Percentiles rank a stretch among this genome's conserved stretches.
phyloP scores from a whole-genome alignment of 2,888 invertebrate genomes.

The Amiota mariae region DNA sequence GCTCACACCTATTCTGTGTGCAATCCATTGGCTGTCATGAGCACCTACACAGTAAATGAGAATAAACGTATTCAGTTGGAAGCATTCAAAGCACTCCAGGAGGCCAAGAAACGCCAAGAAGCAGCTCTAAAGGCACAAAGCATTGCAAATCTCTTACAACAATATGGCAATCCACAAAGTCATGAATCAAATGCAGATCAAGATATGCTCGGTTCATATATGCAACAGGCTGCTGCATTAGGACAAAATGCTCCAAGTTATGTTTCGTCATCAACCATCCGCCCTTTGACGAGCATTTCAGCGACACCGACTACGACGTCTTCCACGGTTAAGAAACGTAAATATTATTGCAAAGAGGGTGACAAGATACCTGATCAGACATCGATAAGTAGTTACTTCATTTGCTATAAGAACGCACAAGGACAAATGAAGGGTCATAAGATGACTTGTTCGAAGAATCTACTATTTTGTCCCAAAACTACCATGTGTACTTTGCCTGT shows the following conservation, averaged over 20 bases:
- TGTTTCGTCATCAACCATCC: conserved; percentile 38
- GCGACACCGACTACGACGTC: conserved; percentile 24
- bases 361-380: conserved; percentile 74
- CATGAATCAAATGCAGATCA: conserved; percentile 15
- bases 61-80: conserved; percentile 69
- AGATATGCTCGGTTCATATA: conserved; percentile 54
- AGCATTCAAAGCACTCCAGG: conserved; percentile 66
- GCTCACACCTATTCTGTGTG: conserved; percentile 71
- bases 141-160: conserved; percentile 64
- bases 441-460: conserved; percentile 73
- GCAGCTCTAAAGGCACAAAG: conserved; percentile 67
- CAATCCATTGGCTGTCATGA: conserved; percentile 54
- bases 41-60: conserved; percentile 60
- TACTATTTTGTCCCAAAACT: conserved; percentile 74
- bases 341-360: conserved; percentile 73
- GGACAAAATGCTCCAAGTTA: conserved; percentile 31
- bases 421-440: conserved; percentile 73
- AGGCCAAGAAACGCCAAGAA: conserved; percentile 67
- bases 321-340: conserved; percentile 60
- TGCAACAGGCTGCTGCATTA: conserved; percentile 47
- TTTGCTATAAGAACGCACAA: conserved; percentile 73
- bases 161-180: conserved; percentile 38
- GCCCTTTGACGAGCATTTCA: conserved; percentile 34
- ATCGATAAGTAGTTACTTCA: conserved; percentile 74
- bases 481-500: conserved; percentile 73